Evolutionary conservation across 2,888 invertebrate genomes (phyloP).

Genomic region (Phyllotreta cruciferae): DNA sequence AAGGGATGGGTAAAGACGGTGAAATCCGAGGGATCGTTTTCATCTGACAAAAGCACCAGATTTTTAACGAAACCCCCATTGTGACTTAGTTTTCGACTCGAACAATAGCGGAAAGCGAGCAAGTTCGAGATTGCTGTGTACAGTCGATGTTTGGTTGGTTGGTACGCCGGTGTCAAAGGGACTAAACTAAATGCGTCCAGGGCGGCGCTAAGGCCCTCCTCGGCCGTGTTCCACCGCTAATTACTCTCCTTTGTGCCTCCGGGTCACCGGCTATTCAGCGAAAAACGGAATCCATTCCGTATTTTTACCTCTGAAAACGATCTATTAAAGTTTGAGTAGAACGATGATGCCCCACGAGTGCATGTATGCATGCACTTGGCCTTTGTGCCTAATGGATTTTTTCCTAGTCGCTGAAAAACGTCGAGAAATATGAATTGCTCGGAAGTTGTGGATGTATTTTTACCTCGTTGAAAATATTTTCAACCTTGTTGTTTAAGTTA

Average conservation of each 20-base stretch:
- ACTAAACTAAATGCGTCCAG: conserved; percentile 19
- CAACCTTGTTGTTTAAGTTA: too few species aligned
- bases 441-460: not conserved
- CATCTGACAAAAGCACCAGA: not conserved
- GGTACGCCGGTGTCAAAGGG: conserved; percentile 16
- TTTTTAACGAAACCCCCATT: conserved; percentile 3
- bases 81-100: not conserved
- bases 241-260: conserved; percentile 40
- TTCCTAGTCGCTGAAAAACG: conserved; percentile 10
- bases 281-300: conserved; percentile 41
- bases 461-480: too few species aligned
- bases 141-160: conserved; percentile 14
- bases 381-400: conserved; percentile 11
- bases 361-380: conserved; percentile 8
- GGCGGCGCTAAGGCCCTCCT: conserved; percentile 30
- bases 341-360: not conserved
- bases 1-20: not conserved
- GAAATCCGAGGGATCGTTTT: not conserved
- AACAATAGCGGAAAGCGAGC: conserved; percentile 3
- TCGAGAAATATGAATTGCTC: conserved; percentile 1
- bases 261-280: conserved; percentile 33
- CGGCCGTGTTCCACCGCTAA: conserved; percentile 37
- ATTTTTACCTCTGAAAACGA: conserved; percentile 44
- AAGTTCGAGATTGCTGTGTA: not conserved
- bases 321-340: conserved; percentile 46